Evolutionary conservation across 2,888 invertebrate genomes (phyloP).

Genomic region (Erynnis tages): DNA sequence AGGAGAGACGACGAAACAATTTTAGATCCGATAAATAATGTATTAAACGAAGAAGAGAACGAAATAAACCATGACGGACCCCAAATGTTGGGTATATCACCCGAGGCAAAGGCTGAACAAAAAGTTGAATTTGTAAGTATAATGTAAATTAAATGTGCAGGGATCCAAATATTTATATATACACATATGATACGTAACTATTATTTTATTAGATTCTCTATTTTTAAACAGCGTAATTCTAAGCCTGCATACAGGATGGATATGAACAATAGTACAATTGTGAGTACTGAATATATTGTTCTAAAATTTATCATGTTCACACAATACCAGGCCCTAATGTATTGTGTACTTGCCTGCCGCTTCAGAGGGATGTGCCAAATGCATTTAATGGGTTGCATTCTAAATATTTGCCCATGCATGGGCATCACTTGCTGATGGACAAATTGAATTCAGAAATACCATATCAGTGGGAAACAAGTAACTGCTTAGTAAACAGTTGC

Average conservation of each 20-base stretch:
- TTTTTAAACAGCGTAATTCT: constrained; percentile 9
- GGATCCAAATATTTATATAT: background rate
- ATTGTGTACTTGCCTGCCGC: constrained; percentile 11
- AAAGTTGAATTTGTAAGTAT: constrained; percentile 17
- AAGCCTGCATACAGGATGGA: background rate
- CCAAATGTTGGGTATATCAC: background rate
- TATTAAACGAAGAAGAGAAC: constrained; percentile 5
- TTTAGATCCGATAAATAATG: constrained; percentile 24
- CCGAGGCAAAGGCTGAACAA: background rate
- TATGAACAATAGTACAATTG: constrained; percentile 8
- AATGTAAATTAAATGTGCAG: background rate
- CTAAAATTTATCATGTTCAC: background rate
- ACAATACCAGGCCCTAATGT: background rate
- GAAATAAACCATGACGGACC: background rate
- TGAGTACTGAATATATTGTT: constrained; percentile 7
- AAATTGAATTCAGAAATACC: no score
- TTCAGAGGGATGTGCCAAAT: constrained; percentile 12
- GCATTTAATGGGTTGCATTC: background rate
- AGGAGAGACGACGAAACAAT: constrained; percentile 29
- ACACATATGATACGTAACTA: constrained; percentile 1
- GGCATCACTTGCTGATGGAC: background rate
- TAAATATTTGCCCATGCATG: constrained; percentile 3
- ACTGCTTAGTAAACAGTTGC: no score
- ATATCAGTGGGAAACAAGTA: no score
- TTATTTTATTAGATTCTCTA: constrained; percentile 13